Evolutionary conservation across 2,797 vertebrate genomes (phyloP), one percentile per base, ranked within the genome.

Genomic region (Apogon hyalosoma): DNA sequence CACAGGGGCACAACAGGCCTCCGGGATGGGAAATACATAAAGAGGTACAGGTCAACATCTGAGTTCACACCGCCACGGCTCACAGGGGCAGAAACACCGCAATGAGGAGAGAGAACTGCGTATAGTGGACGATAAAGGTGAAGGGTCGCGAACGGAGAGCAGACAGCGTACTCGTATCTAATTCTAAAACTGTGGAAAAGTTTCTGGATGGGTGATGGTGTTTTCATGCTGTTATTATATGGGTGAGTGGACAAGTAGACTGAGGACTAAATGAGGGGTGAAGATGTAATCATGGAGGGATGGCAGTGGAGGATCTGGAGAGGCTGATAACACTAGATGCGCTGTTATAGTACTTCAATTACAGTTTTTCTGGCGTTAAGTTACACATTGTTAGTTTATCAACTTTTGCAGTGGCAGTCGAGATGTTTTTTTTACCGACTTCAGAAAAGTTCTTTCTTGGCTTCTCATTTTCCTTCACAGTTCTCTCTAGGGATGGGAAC

Each of bases 341-440:
- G 46, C 48, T 36, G 38, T 51, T 39, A 11, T 45, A 8, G 15
- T 50, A 21, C 61, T 64, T 63, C 51, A 48, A 4, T 14, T 33
- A 51, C 24, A n/a, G 7, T 46, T 47, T 50, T 58, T n/a, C 3
- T 41, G 54, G 36, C 52, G 42, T 77, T 60, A 8, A 9, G 67
- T n/a, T 51, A 47, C 64, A 77, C 54, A 49, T 3, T 77, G 68
- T 69, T 68, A 63, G 67, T 63, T 83, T 62, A 58, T 69, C 60
- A 49, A 38, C 46, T 53, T 28, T 43, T 46, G 62, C 18, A 39
- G 11, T 39, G 50, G 14, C 48, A 50, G 24, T 6, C 24, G 4
- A 28, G 24, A 3, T 28, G 24, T 28, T 28, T 28, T 28, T 28
- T 28, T 28, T 28, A 28, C 24, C 24, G 6, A 28, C 24, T 28